These are phyloP conservation scores for Bimastos eiseni DNA, from an alignment of 2,888 invertebrate genomes.

Conservation along the genomic window DNA sequence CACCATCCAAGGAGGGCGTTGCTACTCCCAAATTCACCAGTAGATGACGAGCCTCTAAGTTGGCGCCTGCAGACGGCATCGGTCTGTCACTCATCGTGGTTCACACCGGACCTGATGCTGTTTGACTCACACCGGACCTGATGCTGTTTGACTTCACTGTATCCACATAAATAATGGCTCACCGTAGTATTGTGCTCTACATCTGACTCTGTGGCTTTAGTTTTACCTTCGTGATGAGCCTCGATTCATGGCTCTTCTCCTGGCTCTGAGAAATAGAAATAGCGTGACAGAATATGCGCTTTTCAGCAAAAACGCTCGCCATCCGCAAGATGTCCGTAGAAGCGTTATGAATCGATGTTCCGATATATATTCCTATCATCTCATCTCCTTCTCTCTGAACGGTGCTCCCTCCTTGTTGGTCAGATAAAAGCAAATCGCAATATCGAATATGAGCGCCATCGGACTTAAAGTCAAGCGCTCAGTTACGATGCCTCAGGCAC, in stretches of 20 bases:
- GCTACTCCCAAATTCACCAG: not conserved
- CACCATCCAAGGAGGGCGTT: not conserved
- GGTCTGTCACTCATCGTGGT: not conserved
- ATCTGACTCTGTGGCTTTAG: not conserved
- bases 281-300: too few species aligned
- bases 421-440: not conserved
- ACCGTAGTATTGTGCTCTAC: not conserved
- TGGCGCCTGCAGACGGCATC: not conserved
- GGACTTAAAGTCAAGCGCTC: not conserved
- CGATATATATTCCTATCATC: not conserved
- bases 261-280: too few species aligned
- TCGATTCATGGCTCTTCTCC: too few species aligned
- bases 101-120: not conserved
- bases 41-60: not conserved
- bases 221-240: too few species aligned
- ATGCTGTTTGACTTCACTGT: not conserved
- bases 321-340: not conserved
- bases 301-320: not conserved
- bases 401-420: too few species aligned
- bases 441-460: not conserved
- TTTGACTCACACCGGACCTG: not conserved
- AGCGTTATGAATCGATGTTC: not conserved
- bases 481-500: not conserved
- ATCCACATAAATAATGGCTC: not conserved
- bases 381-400: not conserved